These are phyloP conservation scores for Agrilus mali DNA, from an alignment of 2,888 invertebrate species.

Conservation along the genomic window DNA sequence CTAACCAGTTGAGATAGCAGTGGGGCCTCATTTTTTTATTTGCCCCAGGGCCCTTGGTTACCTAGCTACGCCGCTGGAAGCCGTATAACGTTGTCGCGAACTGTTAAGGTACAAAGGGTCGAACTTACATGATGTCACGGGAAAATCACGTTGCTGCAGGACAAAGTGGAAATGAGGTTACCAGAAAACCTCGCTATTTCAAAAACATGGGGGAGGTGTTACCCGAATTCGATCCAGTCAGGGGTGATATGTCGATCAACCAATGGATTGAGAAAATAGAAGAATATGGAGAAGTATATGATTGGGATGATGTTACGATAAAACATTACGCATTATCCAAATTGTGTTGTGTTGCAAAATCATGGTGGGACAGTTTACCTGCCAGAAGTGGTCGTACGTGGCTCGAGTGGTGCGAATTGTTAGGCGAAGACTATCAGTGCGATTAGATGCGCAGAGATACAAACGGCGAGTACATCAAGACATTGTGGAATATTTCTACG, in stretches of 20 bases:
- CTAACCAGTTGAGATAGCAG: not conserved
- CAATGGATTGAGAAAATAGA: constrained; percentile 8
- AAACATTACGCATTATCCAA: constrained; percentile 13
- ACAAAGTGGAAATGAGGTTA: no score
- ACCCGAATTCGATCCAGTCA: constrained; percentile 6
- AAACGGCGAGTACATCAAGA: constrained; percentile 7
- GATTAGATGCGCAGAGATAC: constrained; percentile 9
- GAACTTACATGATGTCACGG: no score
- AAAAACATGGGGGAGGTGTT: constrained; percentile 1
- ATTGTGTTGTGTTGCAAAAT: constrained; percentile 13
- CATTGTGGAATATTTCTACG: constrained; percentile 10
- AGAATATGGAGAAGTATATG: no score
- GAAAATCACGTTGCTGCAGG: no score
- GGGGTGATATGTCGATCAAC: constrained; percentile 6
- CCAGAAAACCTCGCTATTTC: not conserved
- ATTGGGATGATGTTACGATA: constrained; percentile 9
- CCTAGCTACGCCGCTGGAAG: no score
- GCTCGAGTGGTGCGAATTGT: constrained; percentile 6
- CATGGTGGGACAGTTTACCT: constrained; percentile 13
- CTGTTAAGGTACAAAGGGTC: no score
- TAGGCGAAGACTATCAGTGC: not conserved
- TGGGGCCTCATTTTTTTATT: not conserved
- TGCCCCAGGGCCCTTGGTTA: no score
- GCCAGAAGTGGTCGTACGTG: constrained; percentile 1
- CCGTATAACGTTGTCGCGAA: no score